These are phyloP conservation scores for Nomada lathburiana DNA, from an alignment of 2,888 invertebrate species.

Conservation along the genomic window DNA sequence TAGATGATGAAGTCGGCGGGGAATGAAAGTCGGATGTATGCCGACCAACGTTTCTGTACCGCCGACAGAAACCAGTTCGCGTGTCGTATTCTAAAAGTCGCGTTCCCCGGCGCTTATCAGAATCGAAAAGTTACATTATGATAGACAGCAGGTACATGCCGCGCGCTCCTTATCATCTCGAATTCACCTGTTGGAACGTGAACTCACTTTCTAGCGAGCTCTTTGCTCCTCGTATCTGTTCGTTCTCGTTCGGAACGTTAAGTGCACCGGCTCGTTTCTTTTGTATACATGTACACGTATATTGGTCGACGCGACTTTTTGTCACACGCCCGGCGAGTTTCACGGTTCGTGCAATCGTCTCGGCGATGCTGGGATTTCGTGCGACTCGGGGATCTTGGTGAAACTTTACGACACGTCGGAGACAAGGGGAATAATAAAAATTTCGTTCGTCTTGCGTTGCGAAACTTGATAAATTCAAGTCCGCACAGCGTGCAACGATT, in stretches of 20 bases:
- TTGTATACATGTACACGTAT: neutral
- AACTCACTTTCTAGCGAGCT: slow-evolving; percentile 40
- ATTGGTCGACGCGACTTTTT: neutral
- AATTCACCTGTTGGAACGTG: slow-evolving; percentile 27
- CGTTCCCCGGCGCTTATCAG: slow-evolving; percentile 35
- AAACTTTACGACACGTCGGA: neutral
- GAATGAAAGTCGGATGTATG: slow-evolving; percentile 48
- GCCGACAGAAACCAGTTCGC: slow-evolving; percentile 42
- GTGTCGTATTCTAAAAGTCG: slow-evolving; percentile 14
- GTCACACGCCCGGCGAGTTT: neutral
- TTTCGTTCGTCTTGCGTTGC: too few species aligned
- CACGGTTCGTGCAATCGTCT: neutral
- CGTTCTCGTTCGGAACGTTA: slow-evolving; percentile 9
- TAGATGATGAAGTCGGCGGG: slow-evolving; percentile 14
- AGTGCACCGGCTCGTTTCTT: slow-evolving; percentile 15
- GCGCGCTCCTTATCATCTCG: slow-evolving; percentile 20
- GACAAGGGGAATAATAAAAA: neutral
- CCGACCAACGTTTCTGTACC: too few species aligned
- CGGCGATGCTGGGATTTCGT: neutral
- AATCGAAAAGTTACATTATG: slow-evolving; percentile 41
- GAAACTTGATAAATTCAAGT: neutral
- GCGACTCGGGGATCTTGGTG: neutral
- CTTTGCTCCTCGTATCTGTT: slow-evolving; percentile 8
- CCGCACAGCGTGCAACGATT: too few species aligned
- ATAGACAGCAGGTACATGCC: slow-evolving; percentile 20